These are phyloP conservation scores for Eremobia ochroleuca DNA, from an alignment of 2,888 invertebrate species.

Conservation along the genomic window DNA sequence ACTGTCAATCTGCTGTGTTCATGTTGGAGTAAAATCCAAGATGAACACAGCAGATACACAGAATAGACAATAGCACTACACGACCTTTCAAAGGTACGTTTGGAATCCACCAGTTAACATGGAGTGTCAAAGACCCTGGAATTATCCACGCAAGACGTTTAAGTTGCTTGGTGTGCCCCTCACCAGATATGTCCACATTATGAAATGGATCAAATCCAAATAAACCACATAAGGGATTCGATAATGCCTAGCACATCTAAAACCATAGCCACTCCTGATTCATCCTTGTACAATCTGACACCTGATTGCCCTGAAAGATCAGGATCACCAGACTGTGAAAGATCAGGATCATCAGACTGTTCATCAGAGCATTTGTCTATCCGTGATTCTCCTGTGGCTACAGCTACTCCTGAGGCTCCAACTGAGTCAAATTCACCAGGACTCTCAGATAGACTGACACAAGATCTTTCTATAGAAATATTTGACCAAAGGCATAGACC, in stretches of 20 bases:
- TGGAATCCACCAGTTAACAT: too few relatives aligned
- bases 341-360: background rate
- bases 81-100: too few relatives aligned
- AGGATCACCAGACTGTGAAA: background rate
- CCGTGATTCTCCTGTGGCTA: background rate
- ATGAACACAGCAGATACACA: too few relatives aligned
- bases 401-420: background rate
- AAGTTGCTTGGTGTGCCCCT: constrained; percentile 4
- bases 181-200: background rate
- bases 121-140: background rate
- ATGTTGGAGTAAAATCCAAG: too few relatives aligned
- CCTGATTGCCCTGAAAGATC: background rate
- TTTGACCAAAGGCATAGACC: too few relatives aligned
- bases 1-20: too few relatives aligned
- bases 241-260: background rate
- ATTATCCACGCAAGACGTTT: background rate
- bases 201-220: constrained; percentile 1
- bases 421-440: constrained; percentile 7
- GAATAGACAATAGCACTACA: too few relatives aligned
- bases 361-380: background rate
- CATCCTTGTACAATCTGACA: background rate
- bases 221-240: background rate
- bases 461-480: too few relatives aligned
- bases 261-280: background rate
- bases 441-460: background rate